Base-by-base conservation (phyloP, 2,888 invertebrate genomes). In the Cheilosia pagana region DNA sequence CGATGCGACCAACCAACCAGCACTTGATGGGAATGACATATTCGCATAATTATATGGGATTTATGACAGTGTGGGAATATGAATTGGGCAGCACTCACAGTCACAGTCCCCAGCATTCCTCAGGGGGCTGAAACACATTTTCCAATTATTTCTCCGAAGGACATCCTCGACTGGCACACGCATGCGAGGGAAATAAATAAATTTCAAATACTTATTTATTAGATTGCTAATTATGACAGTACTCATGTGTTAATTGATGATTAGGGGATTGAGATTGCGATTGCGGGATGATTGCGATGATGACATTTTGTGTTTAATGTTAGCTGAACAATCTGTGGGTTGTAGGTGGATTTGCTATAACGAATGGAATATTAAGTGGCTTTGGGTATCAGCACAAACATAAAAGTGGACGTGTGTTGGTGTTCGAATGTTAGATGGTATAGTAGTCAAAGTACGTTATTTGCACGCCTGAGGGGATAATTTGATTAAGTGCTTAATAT, bases 181-280 rank as follows among this genome's bases (percentile, higher is more conserved):
- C 71, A 75, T 57, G 67, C 48, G 71, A 76, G 75, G 21, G 43
- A 81, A 79, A 76, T 76, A 67, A 75, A 81, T 81, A 67, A 79
- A 81, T 81, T 81, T 75, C 71, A 75, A 65, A 63, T 65, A 76
- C 70, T 75, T 81, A 71, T 85, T 85, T 76, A 85, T 85, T 76
- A 71, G 70, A 85, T 85, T 85, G 79, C 85, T 85, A 85, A 85
- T 85, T 85, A 85, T 76, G 79, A 85, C 81, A 85, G 55, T 62
- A 39, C 52, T 63, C 50, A 50, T 45, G 60, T 81, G 75, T 75
- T 85, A 85, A 85, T 85, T 85, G 85, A 85, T 85, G 81, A 81
- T 85, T 81, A 76, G 75, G 67, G 67, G 81, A 81, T 75, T 60
- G 71, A 55, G 65, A 67, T 57, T 65, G 74, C 12, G 23, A 8